phyloP scores from a whole-genome alignment of 2,113 vertebrate species.

The Ancistrus triradiatus region DNA sequence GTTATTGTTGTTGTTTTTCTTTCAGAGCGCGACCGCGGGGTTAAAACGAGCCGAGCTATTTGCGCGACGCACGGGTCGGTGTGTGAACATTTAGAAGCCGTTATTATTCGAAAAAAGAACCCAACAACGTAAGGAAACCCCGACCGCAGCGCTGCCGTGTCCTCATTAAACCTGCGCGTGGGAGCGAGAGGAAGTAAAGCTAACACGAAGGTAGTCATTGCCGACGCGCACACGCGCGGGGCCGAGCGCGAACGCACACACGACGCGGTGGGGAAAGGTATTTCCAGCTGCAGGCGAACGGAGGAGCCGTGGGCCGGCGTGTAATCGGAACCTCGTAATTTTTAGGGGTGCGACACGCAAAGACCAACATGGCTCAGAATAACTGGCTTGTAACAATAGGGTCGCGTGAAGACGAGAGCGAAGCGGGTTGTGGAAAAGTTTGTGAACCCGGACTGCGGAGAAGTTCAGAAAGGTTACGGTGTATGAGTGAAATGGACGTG shows the following conservation, averaged over 20 bases:
- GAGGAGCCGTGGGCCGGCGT: conserved; percentile 43
- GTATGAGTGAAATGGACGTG: no score
- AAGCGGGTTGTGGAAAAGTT: no score
- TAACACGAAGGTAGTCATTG: conserved; percentile 56
- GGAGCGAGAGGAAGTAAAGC: conserved; percentile 54
- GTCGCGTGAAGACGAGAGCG: background rate
- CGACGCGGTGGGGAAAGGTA: conserved; percentile 29
- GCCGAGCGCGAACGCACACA: conserved; percentile 52
- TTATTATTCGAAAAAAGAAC: conserved; percentile 55
- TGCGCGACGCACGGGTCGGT: conserved; percentile 34
- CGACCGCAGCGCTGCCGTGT: conserved; percentile 49
- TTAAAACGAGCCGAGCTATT: conserved; percentile 32
- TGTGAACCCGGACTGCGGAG: no score
- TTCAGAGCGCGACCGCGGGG: conserved; percentile 10
- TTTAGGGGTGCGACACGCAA: conserved; percentile 22
- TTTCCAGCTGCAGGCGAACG: conserved; percentile 38
- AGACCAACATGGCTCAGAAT: conserved; percentile 50
- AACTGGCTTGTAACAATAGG: conserved; percentile 28
- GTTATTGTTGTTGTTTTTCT: no score
- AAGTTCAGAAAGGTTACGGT: no score
- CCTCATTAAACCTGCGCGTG: conserved; percentile 62
- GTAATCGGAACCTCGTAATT: conserved; percentile 33
- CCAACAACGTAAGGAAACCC: conserved; percentile 45
- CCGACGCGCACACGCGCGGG: conserved; percentile 61
- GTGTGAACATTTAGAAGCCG: conserved; percentile 48